Percentiles rank a stretch among this genome's conserved stretches.
Evolutionary conservation across 1,140 invertebrate genomes (phyloP).

Genomic region (Mya arenaria): DNA sequence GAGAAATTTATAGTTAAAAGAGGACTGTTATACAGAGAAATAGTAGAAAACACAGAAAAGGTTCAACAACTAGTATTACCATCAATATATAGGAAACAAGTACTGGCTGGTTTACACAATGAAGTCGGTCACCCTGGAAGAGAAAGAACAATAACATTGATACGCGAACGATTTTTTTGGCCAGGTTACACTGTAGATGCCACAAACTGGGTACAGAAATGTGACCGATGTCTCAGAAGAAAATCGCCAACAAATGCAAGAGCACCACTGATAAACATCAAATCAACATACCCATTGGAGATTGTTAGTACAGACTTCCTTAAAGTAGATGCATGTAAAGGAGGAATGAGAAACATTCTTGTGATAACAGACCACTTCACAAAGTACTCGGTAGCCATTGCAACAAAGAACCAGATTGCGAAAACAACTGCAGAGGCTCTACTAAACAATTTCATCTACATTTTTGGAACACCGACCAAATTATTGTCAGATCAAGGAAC

Average conservation of each 20-base stretch:
- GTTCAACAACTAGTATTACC: slow-evolving; percentile 11
- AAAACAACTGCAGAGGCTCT: slow-evolving; percentile 44
- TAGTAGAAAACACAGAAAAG: background rate
- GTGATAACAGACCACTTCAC: slow-evolving; percentile 55
- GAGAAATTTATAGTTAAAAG: slow-evolving; percentile 15
- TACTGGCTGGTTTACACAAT: background rate
- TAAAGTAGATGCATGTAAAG: slow-evolving; percentile 10
- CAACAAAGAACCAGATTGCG: slow-evolving; percentile 51
- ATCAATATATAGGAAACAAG: background rate
- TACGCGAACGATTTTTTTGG: slow-evolving; percentile 10
- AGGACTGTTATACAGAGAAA: slow-evolving; percentile 17
- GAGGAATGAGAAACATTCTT: slow-evolving; percentile 8
- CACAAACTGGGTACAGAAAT: background rate
- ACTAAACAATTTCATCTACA: slow-evolving; percentile 12
- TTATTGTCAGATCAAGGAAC: slow-evolving; percentile 45
- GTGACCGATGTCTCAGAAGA: background rate
- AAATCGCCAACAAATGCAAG: background rate
- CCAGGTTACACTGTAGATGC: slow-evolving; percentile 7
- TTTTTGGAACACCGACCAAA: slow-evolving; percentile 18
- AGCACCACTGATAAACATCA: slow-evolving; percentile 1
- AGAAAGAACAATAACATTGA: background rate
- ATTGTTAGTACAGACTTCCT: slow-evolving; percentile 19
- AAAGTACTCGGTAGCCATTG: slow-evolving; percentile 29
- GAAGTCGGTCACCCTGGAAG: slow-evolving; percentile 11
- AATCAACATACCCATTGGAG: slow-evolving; percentile 18